These are phyloP conservation scores for Fundulus diaphanus DNA, from an alignment of 2,797 vertebrate genomes.

Conservation along the genomic window DNA sequence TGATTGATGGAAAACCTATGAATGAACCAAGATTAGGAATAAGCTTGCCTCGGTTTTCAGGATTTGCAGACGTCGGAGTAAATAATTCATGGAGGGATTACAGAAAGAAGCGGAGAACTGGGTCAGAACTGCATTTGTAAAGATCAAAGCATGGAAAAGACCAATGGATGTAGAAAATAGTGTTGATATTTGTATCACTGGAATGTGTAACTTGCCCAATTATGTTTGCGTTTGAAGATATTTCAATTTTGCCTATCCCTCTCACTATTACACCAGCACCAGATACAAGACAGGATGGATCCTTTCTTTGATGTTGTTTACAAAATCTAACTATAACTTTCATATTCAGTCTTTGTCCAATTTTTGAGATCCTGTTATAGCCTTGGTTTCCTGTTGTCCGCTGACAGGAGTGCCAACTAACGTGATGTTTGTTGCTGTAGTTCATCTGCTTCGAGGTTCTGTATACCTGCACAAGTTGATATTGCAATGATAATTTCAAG, in stretches of 20 bases:
- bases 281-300: no score
- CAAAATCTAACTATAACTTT: no score
- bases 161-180: not conserved
- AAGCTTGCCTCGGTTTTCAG: conserved; percentile 29
- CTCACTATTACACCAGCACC: no score
- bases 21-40: conserved; percentile 10
- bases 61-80: conserved; percentile 40
- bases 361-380: not conserved
- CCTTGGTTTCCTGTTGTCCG: not conserved
- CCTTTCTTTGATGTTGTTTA: no score
- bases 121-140: conserved; percentile 56
- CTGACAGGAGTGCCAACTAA: not conserved
- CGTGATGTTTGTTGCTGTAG: not conserved
- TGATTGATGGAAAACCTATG: conserved; percentile 40
- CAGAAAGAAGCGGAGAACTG: conserved; percentile 49
- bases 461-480: not conserved
- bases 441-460: not conserved
- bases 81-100: conserved; percentile 63
- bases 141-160: conserved; percentile 28
- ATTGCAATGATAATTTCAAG: not conserved
- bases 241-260: not conserved
- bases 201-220: not conserved
- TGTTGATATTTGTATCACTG: not conserved
- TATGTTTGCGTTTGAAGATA: not conserved
- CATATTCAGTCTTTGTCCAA: not conserved